Evolutionary conservation across 1,140 invertebrate species (phyloP).

Genomic region (Teleopsis dalmanni): DNA sequence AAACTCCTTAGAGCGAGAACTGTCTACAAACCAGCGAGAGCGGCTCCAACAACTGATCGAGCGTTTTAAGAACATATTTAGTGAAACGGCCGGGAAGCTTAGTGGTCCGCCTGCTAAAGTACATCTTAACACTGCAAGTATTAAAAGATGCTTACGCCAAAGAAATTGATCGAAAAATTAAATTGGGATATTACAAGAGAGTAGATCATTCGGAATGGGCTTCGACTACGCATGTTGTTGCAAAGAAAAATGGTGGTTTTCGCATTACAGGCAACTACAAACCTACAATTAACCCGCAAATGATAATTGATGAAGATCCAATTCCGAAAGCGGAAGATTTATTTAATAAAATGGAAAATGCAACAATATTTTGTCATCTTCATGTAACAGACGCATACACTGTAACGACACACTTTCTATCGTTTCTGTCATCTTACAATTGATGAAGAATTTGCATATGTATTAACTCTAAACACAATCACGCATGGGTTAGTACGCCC

Average conservation of each 20-base stretch:
- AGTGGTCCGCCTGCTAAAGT: neutral
- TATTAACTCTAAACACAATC: constrained; percentile 8
- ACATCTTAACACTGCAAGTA: neutral
- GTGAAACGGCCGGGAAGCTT: neutral
- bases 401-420: too few species aligned
- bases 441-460: neutral
- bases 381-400: too few species aligned
- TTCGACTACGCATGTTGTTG: neutral
- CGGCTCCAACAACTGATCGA: neutral
- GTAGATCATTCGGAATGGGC: constrained; percentile 8
- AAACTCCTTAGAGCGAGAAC: neutral
- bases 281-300: constrained; percentile 20
- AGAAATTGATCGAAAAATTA: constrained; percentile 17
- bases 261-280: constrained; percentile 28
- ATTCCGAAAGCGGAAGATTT: constrained; percentile 20
- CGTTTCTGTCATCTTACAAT: too few species aligned
- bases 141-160: constrained; percentile 10
- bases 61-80: neutral
- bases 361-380: constrained; percentile 1
- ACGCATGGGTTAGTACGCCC: constrained; percentile 28
- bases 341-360: constrained; percentile 19
- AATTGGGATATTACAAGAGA: constrained; percentile 15
- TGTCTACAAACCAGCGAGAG: neutral
- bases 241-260: constrained; percentile 2
- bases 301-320: constrained; percentile 27